phyloP scores from a whole-genome alignment of 2,113 vertebrate species.

The Thermophis baileyi region DNA sequence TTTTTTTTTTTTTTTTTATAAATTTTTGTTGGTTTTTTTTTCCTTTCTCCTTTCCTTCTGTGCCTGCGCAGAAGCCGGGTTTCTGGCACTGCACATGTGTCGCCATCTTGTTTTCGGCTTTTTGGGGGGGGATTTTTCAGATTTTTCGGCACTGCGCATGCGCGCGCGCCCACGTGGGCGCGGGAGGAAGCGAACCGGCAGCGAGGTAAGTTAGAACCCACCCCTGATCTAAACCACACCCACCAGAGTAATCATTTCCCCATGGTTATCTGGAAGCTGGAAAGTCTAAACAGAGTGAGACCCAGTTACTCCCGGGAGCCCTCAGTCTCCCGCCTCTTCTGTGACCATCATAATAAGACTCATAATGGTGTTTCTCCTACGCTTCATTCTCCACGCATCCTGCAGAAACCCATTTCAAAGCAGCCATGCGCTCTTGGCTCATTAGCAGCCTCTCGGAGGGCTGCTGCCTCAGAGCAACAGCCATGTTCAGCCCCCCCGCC shows the following conservation, averaged over 20 bases:
- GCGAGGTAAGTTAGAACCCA: too few species aligned
- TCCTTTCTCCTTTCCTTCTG: too few species aligned
- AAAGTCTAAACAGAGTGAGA: neutral
- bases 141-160: too few species aligned
- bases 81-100: too few species aligned
- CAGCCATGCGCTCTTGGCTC: neutral
- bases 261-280: neutral
- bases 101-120: too few species aligned
- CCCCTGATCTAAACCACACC: neutral
- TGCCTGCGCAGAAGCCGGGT: too few species aligned
- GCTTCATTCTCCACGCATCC: constrained; percentile 11
- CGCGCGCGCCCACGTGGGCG: too few species aligned
- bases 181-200: too few species aligned
- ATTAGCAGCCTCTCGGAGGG: neutral
- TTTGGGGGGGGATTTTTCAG: too few species aligned
- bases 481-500: neutral
- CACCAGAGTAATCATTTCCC: neutral
- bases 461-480: neutral
- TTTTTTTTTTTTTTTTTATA: too few species aligned
- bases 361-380: constrained; percentile 22
- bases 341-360: constrained; percentile 13
- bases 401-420: neutral
- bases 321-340: neutral
- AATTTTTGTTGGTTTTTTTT: too few species aligned
- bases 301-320: neutral